phyloP scores from a whole-genome alignment of 2,888 invertebrate species.

The Sialis fuliginosa region DNA sequence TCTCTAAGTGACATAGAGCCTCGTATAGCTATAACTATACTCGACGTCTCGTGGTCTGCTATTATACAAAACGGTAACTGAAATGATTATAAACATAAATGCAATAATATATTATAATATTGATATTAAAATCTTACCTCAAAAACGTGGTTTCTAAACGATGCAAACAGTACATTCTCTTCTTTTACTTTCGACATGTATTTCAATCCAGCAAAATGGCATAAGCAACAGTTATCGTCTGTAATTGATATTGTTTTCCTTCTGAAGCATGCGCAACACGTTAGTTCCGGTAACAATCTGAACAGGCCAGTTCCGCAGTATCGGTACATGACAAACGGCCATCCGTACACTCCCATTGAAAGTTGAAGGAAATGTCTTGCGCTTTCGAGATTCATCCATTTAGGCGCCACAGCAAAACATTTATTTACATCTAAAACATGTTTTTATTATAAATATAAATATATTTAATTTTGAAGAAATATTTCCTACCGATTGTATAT shows the following conservation, averaged over 20 bases:
- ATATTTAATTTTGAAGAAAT: background rate
- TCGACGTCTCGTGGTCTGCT: conserved; percentile 60
- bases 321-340: conserved; percentile 68
- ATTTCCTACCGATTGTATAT: conserved; percentile 38
- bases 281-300: conserved; percentile 45
- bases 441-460: background rate
- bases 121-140: conserved; percentile 35
- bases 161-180: conserved; percentile 70
- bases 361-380: conserved; percentile 62
- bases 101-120: background rate
- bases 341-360: conserved; percentile 74
- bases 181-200: conserved; percentile 55
- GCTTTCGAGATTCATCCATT: conserved; percentile 67
- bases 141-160: conserved; percentile 71
- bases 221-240: conserved; percentile 83
- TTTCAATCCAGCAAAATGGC: conserved; percentile 70
- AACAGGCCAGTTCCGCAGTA: conserved; percentile 60
- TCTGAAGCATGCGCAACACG: conserved; percentile 51
- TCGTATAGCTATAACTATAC: conserved; percentile 66
- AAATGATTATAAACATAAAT: conserved; percentile 8
- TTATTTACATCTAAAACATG: conserved; percentile 27
- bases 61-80: conserved; percentile 78
- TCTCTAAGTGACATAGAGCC: conserved; percentile 76
- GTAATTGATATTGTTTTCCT: conserved; percentile 44
- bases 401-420: conserved; percentile 45